phyloP scores from a whole-genome alignment of 2,113 vertebrate genomes.

The Galbula dea region DNA sequence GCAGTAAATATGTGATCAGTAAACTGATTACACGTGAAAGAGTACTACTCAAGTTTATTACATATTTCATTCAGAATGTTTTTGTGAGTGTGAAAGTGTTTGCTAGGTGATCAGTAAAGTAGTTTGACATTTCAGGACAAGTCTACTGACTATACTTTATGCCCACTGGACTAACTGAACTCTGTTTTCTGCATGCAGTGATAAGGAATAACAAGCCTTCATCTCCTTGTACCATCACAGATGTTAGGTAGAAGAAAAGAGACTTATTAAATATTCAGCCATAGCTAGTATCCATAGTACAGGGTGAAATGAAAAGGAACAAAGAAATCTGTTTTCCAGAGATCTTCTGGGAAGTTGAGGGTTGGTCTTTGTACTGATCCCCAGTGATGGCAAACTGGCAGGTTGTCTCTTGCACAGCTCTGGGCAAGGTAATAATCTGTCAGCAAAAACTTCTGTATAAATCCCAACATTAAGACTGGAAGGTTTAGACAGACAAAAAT shows the following conservation, averaged over 20 bases:
- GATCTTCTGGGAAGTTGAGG: slow-evolving; percentile 41
- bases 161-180: slow-evolving; percentile 14
- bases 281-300: slow-evolving; percentile 50
- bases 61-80: background rate
- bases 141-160: background rate
- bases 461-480: slow-evolving; percentile 63
- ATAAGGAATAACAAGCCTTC: slow-evolving; percentile 52
- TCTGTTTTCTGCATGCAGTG: slow-evolving; percentile 1
- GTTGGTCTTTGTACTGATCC: slow-evolving; percentile 55
- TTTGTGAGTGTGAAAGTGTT: background rate
- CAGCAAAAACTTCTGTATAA: slow-evolving; percentile 63
- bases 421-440: slow-evolving; percentile 65
- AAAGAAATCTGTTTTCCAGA: slow-evolving; percentile 22
- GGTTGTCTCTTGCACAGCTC: slow-evolving; percentile 61
- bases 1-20: slow-evolving; percentile 14
- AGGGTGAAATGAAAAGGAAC: slow-evolving; percentile 64
- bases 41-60: background rate
- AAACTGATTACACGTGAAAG: background rate
- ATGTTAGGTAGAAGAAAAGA: slow-evolving; percentile 13
- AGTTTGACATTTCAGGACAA: slow-evolving; percentile 27
- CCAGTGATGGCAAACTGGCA: slow-evolving; percentile 36
- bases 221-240: slow-evolving; percentile 40
- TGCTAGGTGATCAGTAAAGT: slow-evolving; percentile 24
- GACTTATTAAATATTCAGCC: slow-evolving; percentile 35
- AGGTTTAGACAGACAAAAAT: slow-evolving; percentile 55